Base-by-base conservation (phyloP, 2,113 vertebrate genomes). In the Hyperoodon ampullatus region DNA sequence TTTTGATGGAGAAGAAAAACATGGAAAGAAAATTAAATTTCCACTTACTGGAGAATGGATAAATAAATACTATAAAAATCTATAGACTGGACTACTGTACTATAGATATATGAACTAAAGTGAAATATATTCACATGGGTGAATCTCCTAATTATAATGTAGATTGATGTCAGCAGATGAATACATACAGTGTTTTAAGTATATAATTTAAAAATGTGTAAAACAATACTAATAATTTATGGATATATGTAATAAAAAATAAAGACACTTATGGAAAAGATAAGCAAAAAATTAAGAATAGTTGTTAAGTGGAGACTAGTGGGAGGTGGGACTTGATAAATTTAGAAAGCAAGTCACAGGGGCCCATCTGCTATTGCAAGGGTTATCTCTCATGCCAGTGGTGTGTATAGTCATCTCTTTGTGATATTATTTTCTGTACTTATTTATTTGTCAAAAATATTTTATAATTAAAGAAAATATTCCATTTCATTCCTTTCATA, bases 1-100 rank as follows among this genome's bases (percentile, higher is more conserved):
- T 85, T 94, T 80, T 85, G 21, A 66, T 96, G 65, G 30, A 95
- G 50, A 91, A 89, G 50, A 83, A 82, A 93, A 89, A 82, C n/a
- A 58, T 82, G 75, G 53, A 93, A 85, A 93, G 42, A 84, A 96
- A 93, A 95, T 96, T 85, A 90, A 83, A 33, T 97, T 88, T 81
- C 50, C 35, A 33, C 66, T 90, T 90, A 55, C 16, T 95, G 30
- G 18, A 68, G 47, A 80, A 44, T 72, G 1, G 28, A 33, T 86
- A 55, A 92, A 68, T 94, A 92, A 80, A 72, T 95, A 78, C 77
- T 92, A 35, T 53, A 90, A 65, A 44, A 65, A 61, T 63, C 70
- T 88, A 66, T 70, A 65, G 61, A 90, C 28, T 70, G 10, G 60
- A 75, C 44, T 74, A 42, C 13, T 68, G 12, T 39, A 33, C 14